Evolutionary conservation across 2,797 vertebrate genomes (phyloP).

Genomic region (Distichodus sexfasciatus): DNA sequence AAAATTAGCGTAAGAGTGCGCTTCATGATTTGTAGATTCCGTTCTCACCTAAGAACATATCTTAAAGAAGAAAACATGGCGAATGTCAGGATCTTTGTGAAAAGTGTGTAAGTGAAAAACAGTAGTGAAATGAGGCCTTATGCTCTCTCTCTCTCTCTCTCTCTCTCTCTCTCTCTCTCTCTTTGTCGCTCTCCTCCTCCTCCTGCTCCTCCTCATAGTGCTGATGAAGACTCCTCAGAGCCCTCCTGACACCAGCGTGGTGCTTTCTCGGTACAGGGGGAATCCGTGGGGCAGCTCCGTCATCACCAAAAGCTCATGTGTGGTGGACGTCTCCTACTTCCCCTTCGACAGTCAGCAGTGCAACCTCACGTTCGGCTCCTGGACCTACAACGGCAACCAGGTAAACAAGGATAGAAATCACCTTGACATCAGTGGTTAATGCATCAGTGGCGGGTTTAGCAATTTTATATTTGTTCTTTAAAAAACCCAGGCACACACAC

Average conservation of each 20-base stretch:
- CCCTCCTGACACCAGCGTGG: conserved; percentile 88
- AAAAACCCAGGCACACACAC: too few species aligned
- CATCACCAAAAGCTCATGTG: conserved; percentile 96
- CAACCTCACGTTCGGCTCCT: conserved; percentile 96
- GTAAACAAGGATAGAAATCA: conserved; percentile 47
- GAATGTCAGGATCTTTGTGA: too few species aligned
- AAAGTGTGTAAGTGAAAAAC: too few species aligned
- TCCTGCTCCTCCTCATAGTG: conserved; percentile 67
- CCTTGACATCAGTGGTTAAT: too few species aligned
- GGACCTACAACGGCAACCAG: conserved; percentile 98
- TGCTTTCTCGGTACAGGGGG: too few species aligned
- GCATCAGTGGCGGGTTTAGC: too few species aligned
- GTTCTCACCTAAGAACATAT: too few species aligned
- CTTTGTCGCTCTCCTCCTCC: neutral
- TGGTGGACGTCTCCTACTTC: conserved; percentile 94
- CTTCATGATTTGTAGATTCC: too few species aligned
- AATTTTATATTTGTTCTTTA: too few species aligned
- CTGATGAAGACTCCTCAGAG: conserved; percentile 88
- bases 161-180: conserved; percentile 7
- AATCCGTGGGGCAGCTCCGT: conserved; percentile 95
- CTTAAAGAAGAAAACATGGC: too few species aligned
- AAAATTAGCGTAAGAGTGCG: too few species aligned
- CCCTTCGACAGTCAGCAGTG: conserved; percentile 94
- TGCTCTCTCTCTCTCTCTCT: neutral
- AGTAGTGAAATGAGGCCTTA: too few species aligned